These are phyloP conservation scores for Homalodisca vitripennis DNA, from an alignment of 1,140 invertebrate species.

Conservation along the genomic window DNA sequence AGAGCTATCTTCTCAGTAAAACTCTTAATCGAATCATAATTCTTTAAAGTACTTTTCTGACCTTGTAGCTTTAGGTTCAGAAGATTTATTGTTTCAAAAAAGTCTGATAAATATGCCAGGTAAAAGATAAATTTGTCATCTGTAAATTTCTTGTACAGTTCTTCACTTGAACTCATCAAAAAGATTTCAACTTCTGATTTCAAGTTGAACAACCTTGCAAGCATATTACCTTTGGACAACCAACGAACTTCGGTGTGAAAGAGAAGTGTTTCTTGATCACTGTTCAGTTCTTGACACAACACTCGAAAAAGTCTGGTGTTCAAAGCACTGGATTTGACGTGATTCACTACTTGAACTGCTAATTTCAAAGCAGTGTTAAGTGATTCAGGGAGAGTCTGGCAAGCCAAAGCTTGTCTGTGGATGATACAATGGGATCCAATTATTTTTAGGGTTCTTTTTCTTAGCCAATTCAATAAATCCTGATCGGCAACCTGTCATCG, in stretches of 20 bases:
- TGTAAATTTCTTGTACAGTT: conserved; percentile 12
- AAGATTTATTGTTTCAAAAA: conserved; percentile 38
- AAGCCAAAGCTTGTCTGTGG: conserved; percentile 43
- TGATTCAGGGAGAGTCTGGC: conserved; percentile 31
- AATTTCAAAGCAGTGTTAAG: conserved; percentile 18
- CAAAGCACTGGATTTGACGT: conserved; percentile 31
- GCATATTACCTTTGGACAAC: conserved; percentile 41
- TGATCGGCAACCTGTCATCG: conserved; percentile 46
- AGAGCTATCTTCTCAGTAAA: conserved; percentile 22
- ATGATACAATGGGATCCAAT: conserved; percentile 45
- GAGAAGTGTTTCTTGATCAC: conserved; percentile 43
- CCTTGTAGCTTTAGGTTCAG: conserved; percentile 40
- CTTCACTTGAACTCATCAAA: conserved; percentile 22
- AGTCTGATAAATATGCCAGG: conserved; percentile 26
- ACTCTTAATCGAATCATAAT: conserved; percentile 30
- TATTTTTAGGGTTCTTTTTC: conserved; percentile 44
- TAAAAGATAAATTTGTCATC: conserved; percentile 22
- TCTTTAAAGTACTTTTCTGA: conserved; percentile 37
- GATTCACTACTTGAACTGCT: conserved; percentile 21
- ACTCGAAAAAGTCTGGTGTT: conserved; percentile 44
- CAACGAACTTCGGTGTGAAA: conserved; percentile 46
- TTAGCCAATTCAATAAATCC: conserved; percentile 44
- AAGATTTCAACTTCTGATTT: conserved; percentile 31
- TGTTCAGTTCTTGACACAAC: conserved; percentile 44
- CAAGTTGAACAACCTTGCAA: conserved; percentile 28